These are phyloP conservation scores for Acronicta psi DNA, from an alignment of 2,888 invertebrate genomes.

Conservation along the genomic window DNA sequence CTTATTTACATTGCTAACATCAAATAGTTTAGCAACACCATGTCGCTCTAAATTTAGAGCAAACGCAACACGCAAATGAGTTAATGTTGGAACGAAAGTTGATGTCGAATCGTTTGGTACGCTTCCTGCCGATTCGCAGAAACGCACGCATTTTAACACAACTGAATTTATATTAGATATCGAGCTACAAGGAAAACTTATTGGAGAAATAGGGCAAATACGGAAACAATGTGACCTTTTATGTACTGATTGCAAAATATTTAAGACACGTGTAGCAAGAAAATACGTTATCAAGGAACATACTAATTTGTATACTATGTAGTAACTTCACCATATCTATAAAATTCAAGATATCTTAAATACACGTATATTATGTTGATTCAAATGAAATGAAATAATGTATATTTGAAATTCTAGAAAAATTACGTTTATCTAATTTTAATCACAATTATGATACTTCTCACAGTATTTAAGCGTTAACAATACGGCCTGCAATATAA, in stretches of 20 bases:
- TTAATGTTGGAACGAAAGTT: slow-evolving; percentile 51
- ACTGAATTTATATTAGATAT: slow-evolving; percentile 41
- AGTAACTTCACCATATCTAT: no score
- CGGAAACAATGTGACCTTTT: no score
- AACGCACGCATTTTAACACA: slow-evolving; percentile 53
- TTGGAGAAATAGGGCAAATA: slow-evolving; percentile 21
- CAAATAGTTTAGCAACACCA: slow-evolving; percentile 30
- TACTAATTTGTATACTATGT: no score
- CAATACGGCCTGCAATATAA: slow-evolving; percentile 14
- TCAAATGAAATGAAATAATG: no score
- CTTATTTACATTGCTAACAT: slow-evolving; percentile 3
- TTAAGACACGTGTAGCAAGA: slow-evolving; percentile 2
- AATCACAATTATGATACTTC: background rate
- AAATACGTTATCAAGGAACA: background rate
- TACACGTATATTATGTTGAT: no score
- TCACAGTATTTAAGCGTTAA: background rate
- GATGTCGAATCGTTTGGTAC: slow-evolving; percentile 58
- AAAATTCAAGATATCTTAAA: no score
- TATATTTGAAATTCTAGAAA: no score
- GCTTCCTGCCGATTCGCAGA: slow-evolving; percentile 72
- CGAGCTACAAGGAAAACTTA: slow-evolving; percentile 43
- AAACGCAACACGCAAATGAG: slow-evolving; percentile 57
- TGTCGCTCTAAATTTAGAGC: slow-evolving; percentile 58
- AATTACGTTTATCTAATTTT: background rate
- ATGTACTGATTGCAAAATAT: no score